phyloP scores from a whole-genome alignment of 2,113 vertebrate genomes.

The Asarcornis scutulata region DNA sequence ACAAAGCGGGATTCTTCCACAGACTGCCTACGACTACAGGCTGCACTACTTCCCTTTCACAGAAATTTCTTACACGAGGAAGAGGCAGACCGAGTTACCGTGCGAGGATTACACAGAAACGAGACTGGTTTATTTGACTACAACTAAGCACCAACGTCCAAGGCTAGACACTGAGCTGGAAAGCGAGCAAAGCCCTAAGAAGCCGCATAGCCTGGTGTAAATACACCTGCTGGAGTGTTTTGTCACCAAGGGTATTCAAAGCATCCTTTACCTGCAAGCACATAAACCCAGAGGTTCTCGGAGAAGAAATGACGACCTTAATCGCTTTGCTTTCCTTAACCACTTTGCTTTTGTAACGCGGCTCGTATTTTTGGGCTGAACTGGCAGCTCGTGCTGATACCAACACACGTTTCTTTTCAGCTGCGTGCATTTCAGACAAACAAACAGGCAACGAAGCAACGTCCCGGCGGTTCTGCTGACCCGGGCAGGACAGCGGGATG shows the following conservation, averaged over 20 bases:
- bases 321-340: not conserved
- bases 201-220: not conserved
- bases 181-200: not conserved
- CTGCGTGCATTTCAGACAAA: not conserved
- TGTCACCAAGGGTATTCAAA: not conserved
- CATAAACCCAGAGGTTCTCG: not conserved
- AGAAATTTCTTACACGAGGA: not conserved
- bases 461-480: not conserved
- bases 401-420: not conserved
- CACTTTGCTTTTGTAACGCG: not conserved
- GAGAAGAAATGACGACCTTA: not conserved
- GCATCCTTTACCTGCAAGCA: not conserved
- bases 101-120: not conserved
- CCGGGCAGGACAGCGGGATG: not conserved
- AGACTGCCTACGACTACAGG: not conserved
- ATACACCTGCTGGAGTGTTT: not conserved
- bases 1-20: not conserved
- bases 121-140: not conserved
- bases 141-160: not conserved
- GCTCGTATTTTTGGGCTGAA: not conserved
- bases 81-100: not conserved
- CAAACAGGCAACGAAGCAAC: not conserved
- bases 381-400: not conserved
- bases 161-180: not conserved
- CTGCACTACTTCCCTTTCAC: not conserved